Conservation (phyloP, 2,888 invertebrate species). For the Parnassius smintheus region DNA sequence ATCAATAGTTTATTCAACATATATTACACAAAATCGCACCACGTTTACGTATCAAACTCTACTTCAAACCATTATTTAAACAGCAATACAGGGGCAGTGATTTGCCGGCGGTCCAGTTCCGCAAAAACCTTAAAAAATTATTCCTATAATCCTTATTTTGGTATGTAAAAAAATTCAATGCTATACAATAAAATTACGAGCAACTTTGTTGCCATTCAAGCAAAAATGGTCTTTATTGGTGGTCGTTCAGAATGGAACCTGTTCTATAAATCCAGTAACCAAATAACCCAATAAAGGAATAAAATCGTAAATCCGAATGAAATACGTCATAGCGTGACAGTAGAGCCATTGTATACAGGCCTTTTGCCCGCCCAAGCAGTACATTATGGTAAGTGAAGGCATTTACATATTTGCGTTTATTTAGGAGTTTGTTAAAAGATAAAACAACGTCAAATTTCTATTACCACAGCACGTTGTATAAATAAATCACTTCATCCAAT, state of each 20-base stretch:
- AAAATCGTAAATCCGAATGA: conserved; percentile 60
- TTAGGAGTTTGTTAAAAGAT: not conserved
- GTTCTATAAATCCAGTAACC: conserved; percentile 32
- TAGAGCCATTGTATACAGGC: conserved; percentile 32
- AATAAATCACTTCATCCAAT: no score
- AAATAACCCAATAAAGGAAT: conserved; percentile 57
- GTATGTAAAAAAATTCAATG: not conserved
- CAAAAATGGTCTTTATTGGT: conserved; percentile 15
- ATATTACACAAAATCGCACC: no score
- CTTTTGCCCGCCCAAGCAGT: conserved; percentile 2
- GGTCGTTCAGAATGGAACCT: conserved; percentile 8
- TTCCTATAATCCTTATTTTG: no score
- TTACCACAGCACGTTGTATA: not conserved
- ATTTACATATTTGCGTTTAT: conserved; percentile 2
- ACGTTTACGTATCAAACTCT: no score
- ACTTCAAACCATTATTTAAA: no score
- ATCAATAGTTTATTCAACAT: no score
- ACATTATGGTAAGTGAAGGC: conserved; percentile 10
- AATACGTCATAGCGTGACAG: conserved; percentile 52
- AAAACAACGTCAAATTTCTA: not conserved
- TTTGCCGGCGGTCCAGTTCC: no score
- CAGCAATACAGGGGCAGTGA: no score
- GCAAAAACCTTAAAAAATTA: no score
- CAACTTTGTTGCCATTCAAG: conserved; percentile 2
- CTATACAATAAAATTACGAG: not conserved